Evolutionary conservation across 1,140 invertebrate genomes (phyloP), one percentile per base, ranked within the genome.

Genomic region (Ctenoplectra terminalis): DNA sequence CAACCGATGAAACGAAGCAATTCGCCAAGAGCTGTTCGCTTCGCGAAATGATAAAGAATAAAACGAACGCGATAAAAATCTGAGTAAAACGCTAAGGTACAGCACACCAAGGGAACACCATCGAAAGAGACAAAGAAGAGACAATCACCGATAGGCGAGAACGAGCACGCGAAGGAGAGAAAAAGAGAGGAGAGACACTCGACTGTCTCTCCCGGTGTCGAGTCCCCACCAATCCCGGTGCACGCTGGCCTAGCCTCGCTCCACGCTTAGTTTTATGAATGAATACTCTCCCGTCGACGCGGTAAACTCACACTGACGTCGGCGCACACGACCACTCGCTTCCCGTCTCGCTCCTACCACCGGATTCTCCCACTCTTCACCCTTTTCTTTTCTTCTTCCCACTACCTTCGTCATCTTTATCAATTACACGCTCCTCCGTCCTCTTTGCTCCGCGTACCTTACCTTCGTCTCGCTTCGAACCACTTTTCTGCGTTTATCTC

Each of bases 231-330:
- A 61, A 80, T 56, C 66, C 71, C 74, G 83, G 60, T 52, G 73
- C 67, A 77, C 78, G 67, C 78, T 86, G 82, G 88, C 86, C 87
- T 80, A 79, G 81, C 63, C 84, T 91, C 91, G 63, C 86, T 88
- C 76, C 73, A 81, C 87, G 80, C 61, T 89, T 58, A 84, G 87
- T 91, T 93, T 93, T 92, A 94, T 94, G 92, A 94, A 94, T 93
- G 93, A 93, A 93, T 91, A 90, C 91, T 88, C 91, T 91, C 90
- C 88, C 83, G 82, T 87, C 74, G 86, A 84, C 85, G 85, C 84
- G 70, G 85, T 60, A 70, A 58, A 87, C 85, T 75, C 70, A 67
- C 76, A 76, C 80, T 84, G 61, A 67, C 56, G 84, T 63, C 76
- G 63, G 66, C 80, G 84, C 87, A 61, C 82, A 77, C 84, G 72